These are phyloP conservation scores for Magallana ariakensis DNA, from an alignment of 1,140 invertebrate genomes.

Conservation along the genomic window DNA sequence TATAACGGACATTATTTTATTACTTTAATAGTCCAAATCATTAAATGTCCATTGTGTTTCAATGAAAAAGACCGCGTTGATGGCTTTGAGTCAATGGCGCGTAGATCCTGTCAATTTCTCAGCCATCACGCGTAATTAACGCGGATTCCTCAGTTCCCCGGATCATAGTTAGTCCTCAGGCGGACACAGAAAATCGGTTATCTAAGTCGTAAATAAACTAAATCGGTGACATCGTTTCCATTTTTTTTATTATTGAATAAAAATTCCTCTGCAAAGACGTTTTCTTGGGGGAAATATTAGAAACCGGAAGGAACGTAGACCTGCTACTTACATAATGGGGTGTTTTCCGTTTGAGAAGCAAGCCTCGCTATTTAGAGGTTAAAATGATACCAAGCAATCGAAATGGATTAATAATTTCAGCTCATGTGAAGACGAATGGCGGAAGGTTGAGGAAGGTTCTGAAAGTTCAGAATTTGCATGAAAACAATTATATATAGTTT, in stretches of 20 bases:
- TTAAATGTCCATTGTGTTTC: constrained; percentile 1
- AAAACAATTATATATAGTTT: too few species aligned
- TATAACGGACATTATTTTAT: too few species aligned
- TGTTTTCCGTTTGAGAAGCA: background rate
- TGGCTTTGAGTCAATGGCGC: background rate
- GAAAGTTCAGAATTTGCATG: too few species aligned
- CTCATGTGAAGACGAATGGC: too few species aligned
- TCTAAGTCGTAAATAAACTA: constrained; percentile 12
- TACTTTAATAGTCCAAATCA: too few species aligned
- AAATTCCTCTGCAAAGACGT: background rate
- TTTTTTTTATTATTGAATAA: constrained; percentile 20
- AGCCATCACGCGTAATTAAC: background rate
- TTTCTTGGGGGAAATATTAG: background rate
- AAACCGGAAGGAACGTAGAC: background rate
- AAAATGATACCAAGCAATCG: background rate
- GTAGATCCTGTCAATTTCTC: background rate
- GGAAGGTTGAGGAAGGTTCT: too few species aligned
- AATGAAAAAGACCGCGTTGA: background rate
- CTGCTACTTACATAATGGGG: background rate
- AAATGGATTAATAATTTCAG: too few species aligned
- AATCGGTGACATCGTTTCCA: constrained; percentile 9
- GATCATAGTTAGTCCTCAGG: background rate
- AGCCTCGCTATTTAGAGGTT: background rate
- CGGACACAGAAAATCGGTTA: constrained; percentile 13
- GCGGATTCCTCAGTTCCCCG: background rate